phyloP scores from a whole-genome alignment of 2,888 invertebrate species.

The Sminthurinus aureus region DNA sequence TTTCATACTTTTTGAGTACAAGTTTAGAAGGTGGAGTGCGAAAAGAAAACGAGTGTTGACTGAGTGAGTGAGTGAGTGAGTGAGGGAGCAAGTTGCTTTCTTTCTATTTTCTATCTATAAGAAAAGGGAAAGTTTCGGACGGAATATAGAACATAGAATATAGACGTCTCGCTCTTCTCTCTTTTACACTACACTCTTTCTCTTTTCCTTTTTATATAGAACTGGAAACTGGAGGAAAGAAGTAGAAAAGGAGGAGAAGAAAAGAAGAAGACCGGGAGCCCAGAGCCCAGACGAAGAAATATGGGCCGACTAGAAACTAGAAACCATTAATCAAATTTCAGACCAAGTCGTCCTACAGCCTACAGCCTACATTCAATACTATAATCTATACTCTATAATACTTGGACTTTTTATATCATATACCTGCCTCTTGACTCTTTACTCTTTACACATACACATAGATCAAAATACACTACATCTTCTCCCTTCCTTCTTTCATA shows the following conservation, averaged over 20 bases:
- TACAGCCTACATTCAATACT: background rate
- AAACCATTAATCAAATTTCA: too few species aligned
- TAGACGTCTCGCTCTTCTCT: background rate
- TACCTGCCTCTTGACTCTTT: background rate
- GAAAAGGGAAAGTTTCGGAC: too few species aligned
- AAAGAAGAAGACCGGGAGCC: background rate
- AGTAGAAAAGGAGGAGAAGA: background rate
- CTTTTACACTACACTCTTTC: background rate
- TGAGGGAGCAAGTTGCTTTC: background rate
- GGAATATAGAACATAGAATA: background rate
- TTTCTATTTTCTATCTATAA: background rate
- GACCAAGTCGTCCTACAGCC: too few species aligned
- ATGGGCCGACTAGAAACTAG: too few species aligned
- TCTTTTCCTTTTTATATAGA: background rate
- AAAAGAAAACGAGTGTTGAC: background rate
- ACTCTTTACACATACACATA: background rate
- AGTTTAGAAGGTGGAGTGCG: background rate
- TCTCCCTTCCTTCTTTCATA: background rate
- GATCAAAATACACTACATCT: background rate
- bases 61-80: background rate
- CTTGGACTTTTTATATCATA: too few species aligned
- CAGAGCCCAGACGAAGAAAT: background rate
- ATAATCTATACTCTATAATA: too few species aligned
- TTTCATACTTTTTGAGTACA: too few species aligned
- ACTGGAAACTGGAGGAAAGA: background rate